Conservation (phyloP, 2,113 vertebrate genomes). For the Archocentrus centrarchus region DNA sequence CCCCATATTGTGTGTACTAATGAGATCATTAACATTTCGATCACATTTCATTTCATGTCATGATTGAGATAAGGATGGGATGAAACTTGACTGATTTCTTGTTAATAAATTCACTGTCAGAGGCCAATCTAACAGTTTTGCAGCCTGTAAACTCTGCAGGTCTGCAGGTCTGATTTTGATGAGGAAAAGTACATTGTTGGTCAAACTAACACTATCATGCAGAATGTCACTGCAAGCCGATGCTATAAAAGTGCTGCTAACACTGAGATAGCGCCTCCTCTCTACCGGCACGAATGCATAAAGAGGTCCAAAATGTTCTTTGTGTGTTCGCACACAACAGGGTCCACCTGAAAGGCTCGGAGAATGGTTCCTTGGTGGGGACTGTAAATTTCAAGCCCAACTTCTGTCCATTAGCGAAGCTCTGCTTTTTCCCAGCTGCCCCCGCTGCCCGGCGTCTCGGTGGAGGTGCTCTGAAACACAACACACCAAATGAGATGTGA, state of each 20-base stretch:
- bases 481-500: slow-evolving; percentile 79
- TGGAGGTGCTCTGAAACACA: slow-evolving; percentile 68
- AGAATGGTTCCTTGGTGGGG: slow-evolving; percentile 29
- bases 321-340: slow-evolving; percentile 29
- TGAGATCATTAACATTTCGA: slow-evolving; percentile 4
- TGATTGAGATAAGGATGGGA: slow-evolving; percentile 18
- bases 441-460: slow-evolving; percentile 53
- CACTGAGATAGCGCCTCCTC: neutral
- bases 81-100: slow-evolving; percentile 12
- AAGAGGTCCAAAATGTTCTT: neutral
- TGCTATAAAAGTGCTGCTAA: neutral
- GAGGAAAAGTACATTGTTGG: neutral
- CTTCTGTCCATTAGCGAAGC: slow-evolving; percentile 62
- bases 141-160: neutral
- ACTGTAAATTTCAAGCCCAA: slow-evolving; percentile 32
- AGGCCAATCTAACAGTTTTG: slow-evolving; percentile 20
- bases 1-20: slow-evolving; percentile 1
- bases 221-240: neutral
- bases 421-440: slow-evolving; percentile 42
- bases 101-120: slow-evolving; percentile 5
- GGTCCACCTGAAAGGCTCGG: neutral
- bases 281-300: slow-evolving; percentile 10
- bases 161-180: neutral
- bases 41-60: slow-evolving; percentile 8
- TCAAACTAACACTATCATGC: neutral